Percentiles rank a stretch among this genome's conserved stretches.
Conservation (phyloP, 1,140 invertebrate genomes). For the Caenorhabditis brenneri region DNA sequence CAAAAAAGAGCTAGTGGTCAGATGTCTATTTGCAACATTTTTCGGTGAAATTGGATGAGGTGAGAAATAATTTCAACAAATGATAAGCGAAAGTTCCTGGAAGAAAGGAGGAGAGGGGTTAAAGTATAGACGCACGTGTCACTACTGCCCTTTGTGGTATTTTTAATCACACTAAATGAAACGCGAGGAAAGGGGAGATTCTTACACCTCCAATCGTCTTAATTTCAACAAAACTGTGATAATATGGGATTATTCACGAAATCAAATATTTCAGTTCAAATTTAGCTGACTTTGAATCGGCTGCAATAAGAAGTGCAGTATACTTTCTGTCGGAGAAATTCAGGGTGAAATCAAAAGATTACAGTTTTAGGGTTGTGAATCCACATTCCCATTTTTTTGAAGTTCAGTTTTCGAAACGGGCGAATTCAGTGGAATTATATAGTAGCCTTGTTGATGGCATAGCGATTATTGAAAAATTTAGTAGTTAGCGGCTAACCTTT, state of each 20-base stretch:
- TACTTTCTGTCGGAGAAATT: not conserved
- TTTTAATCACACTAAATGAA: not conserved
- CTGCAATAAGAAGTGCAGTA: not conserved
- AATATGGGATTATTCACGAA: not conserved
- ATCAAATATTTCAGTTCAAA: not conserved
- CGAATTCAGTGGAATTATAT: too few relatives aligned
- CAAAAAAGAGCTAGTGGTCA: not conserved
- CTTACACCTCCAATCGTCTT: not conserved
- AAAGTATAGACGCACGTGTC: slow-evolving; percentile 1
- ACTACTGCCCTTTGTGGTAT: not conserved
- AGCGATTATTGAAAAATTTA: too few relatives aligned
- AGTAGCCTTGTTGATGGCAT: too few relatives aligned
- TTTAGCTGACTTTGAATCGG: not conserved
- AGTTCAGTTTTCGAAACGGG: too few relatives aligned
- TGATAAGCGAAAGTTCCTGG: not conserved
- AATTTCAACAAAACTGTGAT: not conserved
- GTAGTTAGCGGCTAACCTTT: too few relatives aligned
- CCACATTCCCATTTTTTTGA: too few relatives aligned
- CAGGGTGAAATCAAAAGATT: not conserved
- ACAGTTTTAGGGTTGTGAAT: too few relatives aligned
- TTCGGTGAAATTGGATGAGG: not conserved
- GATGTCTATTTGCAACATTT: not conserved
- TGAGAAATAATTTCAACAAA: not conserved
- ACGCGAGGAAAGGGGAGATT: not conserved
- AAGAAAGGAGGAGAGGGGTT: not conserved